A percentile compares a stretch with the other conserved stretches of the same genome.
These are phyloP conservation scores for Poecilus cupreus DNA, from an alignment of 2,888 invertebrate genomes.

Conservation along the genomic window DNA sequence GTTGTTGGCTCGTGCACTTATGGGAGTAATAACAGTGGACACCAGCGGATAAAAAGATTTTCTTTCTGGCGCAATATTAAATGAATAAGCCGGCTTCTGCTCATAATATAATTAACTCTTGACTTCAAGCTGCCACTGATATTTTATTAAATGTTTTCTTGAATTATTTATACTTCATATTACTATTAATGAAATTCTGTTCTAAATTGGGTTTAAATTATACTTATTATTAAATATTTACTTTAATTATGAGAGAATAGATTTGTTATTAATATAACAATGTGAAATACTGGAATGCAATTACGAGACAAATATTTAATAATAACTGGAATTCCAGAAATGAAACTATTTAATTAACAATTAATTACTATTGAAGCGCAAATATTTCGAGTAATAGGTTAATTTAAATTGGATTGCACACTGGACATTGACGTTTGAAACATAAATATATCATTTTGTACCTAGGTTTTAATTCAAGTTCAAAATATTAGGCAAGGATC, in stretches of 20 bases:
- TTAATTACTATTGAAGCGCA: not conserved
- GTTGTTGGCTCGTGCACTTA: not conserved
- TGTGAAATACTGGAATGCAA: conserved; percentile 12
- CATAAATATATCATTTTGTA: no score
- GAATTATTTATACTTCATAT: not conserved
- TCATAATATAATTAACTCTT: conserved; percentile 35
- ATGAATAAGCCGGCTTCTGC: not conserved
- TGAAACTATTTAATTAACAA: conserved; percentile 19
- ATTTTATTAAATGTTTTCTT: conserved; percentile 11
- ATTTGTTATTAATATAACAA: conserved; percentile 10
- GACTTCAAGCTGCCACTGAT: not conserved
- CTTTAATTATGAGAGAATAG: not conserved
- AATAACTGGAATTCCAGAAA: not conserved
- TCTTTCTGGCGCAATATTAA: conserved; percentile 20
- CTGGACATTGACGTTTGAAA: not conserved
- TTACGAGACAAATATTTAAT: conserved; percentile 25
- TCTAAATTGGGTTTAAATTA: conserved; percentile 1
- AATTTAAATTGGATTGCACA: no score
- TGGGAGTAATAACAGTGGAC: conserved; percentile 6
- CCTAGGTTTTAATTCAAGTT: not conserved
- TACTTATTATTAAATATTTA: conserved; percentile 16
- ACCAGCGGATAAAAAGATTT: conserved; percentile 13
- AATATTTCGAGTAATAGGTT: not conserved
- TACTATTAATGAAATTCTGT: not conserved
- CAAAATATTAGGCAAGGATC: no score